phyloP scores from a whole-genome alignment of 2,113 vertebrate genomes.

The Butorides virescens region DNA sequence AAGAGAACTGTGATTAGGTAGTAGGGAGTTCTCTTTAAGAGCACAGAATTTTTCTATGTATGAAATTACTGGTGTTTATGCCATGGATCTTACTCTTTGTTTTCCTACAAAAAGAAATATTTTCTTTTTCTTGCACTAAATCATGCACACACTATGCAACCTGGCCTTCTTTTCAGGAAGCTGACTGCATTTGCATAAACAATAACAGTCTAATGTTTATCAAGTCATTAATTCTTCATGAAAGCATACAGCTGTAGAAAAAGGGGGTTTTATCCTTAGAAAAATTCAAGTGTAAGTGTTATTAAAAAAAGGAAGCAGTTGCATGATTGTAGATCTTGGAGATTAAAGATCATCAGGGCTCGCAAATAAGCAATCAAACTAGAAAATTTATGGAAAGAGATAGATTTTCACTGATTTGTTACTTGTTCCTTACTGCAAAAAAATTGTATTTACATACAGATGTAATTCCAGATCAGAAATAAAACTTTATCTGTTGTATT shows the following conservation, averaged over 20 bases:
- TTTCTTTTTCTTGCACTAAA: not conserved
- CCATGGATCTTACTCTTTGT: not conserved
- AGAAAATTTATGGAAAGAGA: not conserved
- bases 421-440: not conserved
- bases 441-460: not conserved
- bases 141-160: not conserved
- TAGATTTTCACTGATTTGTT: not conserved
- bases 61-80: not conserved
- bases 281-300: constrained; percentile 3
- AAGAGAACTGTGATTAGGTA: not conserved
- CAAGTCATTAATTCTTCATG: constrained; percentile 50
- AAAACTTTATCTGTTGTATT: not conserved
- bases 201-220: constrained; percentile 46
- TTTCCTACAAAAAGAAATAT: not conserved
- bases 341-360: constrained; percentile 7
- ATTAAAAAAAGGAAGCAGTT: constrained; percentile 12
- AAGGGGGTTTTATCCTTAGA: not conserved
- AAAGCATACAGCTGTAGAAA: constrained; percentile 32
- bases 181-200: constrained; percentile 49
- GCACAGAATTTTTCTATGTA: not conserved
- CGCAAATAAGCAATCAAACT: not conserved
- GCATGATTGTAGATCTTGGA: not conserved
- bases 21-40: not conserved
- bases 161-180: constrained; percentile 3
- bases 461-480: not conserved